A percentile compares a stretch with the other conserved stretches of the same genome.
These are phyloP conservation scores for Varecia variegata DNA, from an alignment of 2,797 vertebrate genomes.

Conservation along the genomic window DNA sequence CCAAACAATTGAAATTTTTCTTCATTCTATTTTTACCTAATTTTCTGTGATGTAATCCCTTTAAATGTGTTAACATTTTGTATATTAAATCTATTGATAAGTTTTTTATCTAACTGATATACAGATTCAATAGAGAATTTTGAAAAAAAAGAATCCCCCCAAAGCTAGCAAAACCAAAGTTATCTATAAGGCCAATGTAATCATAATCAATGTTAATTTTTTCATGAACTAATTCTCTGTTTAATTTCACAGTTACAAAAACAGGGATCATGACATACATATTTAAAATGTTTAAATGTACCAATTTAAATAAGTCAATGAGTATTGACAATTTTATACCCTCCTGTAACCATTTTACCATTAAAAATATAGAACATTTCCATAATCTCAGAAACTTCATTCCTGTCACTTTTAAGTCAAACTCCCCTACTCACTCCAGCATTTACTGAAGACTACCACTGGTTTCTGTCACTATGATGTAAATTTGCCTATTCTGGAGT, in stretches of 20 bases:
- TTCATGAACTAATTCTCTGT: not conserved
- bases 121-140: not conserved
- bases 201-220: not conserved
- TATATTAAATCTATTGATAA: not conserved
- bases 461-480: not conserved
- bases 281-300: not conserved
- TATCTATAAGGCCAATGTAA: not conserved
- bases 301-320: not conserved
- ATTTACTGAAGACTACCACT: not conserved
- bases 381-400: not conserved
- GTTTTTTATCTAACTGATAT: not conserved
- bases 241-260: not conserved
- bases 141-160: not conserved
- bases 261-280: not conserved
- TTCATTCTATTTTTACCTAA: not conserved
- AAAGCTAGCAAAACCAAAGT: not conserved
- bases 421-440: accelerated
- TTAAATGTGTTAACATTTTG: not conserved
- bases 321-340: not conserved
- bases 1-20: not conserved
- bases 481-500: not conserved
- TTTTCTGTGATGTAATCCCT: not conserved
- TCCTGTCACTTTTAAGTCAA: not conserved
- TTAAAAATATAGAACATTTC: not conserved
- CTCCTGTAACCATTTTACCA: not conserved